Conservation (phyloP, 2,113 vertebrate species). For the Delphinapterus leucas region DNA sequence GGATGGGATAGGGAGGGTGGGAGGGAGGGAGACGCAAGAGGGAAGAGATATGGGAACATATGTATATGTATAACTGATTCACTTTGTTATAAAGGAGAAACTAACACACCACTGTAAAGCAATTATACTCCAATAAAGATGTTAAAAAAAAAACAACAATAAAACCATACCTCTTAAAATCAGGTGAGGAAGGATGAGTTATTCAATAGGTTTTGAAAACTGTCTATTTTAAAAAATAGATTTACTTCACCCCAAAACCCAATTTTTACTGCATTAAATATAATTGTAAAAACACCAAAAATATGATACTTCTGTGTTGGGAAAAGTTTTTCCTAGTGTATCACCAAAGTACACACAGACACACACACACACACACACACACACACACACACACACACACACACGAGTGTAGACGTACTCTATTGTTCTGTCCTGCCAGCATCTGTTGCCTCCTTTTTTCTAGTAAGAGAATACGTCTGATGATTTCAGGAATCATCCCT, state of each 20-base stretch:
- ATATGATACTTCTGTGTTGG: neutral
- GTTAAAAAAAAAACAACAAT: too few species aligned
- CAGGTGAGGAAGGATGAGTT: neutral
- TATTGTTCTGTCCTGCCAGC: neutral
- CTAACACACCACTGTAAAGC: too few species aligned
- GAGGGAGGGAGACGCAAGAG: too few species aligned
- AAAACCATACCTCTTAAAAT: neutral
- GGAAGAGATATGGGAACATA: too few species aligned
- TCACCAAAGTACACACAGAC: neutral
- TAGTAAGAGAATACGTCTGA: neutral
- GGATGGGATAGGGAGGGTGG: too few species aligned
- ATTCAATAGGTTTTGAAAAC: neutral
- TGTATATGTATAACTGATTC: too few species aligned
- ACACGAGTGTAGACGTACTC: neutral
- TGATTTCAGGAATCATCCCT: neutral
- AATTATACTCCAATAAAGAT: too few species aligned
- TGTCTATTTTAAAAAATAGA: neutral
- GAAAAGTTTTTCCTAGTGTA: neutral
- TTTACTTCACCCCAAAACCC: neutral
- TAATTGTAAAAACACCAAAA: neutral
- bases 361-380: rapidly evolving
- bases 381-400: neutral
- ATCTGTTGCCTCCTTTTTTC: neutral
- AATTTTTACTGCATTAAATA: neutral
- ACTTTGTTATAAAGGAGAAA: too few species aligned